Percentiles rank a stretch among this genome's conserved stretches.
These are phyloP conservation scores for Rhabditoides inermis DNA, from an alignment of 2,888 invertebrate species.

Conservation along the genomic window DNA sequence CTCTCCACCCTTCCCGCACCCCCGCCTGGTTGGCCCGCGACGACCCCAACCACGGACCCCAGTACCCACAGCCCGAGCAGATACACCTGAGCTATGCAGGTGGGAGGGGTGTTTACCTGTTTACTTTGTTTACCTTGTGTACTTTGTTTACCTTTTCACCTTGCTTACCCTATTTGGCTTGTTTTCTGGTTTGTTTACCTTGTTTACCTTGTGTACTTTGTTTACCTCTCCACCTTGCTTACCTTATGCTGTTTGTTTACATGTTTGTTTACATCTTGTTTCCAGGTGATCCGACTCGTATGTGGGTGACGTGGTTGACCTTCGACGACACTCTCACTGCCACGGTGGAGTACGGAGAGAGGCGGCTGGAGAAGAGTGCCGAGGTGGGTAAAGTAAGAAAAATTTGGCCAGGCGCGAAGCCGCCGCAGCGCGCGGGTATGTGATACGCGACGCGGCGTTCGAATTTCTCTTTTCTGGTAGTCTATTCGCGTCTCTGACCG, in stretches of 20 bases:
- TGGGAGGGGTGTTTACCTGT: too few species aligned
- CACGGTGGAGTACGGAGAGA: slow-evolving; percentile 39
- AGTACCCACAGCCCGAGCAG: slow-evolving; percentile 46
- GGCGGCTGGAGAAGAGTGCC: neutral
- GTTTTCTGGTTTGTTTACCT: neutral
- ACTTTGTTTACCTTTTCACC: neutral
- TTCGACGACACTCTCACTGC: slow-evolving; percentile 43
- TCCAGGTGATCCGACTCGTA: slow-evolving; percentile 22
- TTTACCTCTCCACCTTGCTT: neutral
- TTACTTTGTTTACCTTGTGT: too few species aligned
- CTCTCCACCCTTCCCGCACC: slow-evolving; percentile 8
- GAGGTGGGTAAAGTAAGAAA: slow-evolving; percentile 2
- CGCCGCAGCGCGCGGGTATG: too few species aligned
- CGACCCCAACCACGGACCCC: slow-evolving; percentile 35
- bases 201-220: neutral
- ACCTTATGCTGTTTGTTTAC: neutral
- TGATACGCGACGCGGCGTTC: too few species aligned
- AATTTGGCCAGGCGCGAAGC: too few species aligned
- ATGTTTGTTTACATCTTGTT: neutral
- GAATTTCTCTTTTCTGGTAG: too few species aligned
- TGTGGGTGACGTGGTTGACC: slow-evolving; percentile 45
- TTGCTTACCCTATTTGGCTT: neutral
- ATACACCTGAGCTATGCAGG: slow-evolving; percentile 45
- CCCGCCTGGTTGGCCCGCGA: slow-evolving; percentile 20
- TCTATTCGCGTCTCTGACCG: too few species aligned